These are phyloP conservation scores for Epinotia demarniana DNA, from an alignment of 2,888 invertebrate species.

Conservation along the genomic window DNA sequence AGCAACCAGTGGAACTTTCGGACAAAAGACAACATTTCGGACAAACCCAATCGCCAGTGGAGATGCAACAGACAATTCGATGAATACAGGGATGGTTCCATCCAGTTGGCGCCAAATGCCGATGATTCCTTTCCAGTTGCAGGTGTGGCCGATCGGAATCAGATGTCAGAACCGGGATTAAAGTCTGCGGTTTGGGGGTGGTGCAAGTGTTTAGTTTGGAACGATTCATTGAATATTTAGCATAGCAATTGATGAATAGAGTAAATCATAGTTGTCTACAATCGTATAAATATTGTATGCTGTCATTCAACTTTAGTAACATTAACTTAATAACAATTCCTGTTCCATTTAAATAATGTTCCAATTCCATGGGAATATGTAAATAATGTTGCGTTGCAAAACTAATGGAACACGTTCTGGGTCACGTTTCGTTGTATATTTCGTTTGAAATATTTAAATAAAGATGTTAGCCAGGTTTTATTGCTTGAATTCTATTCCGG, in stretches of 20 bases:
- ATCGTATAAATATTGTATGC: no score
- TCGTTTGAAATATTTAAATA: no score
- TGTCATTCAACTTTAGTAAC: no score
- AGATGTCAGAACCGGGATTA: conserved; percentile 28
- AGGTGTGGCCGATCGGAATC: conserved; percentile 4
- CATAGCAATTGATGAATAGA: not conserved
- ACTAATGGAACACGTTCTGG: no score
- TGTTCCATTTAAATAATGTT: no score
- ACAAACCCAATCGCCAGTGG: not conserved
- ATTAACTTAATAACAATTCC: no score
- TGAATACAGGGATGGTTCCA: not conserved
- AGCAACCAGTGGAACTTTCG: not conserved
- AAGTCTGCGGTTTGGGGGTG: conserved; percentile 29
- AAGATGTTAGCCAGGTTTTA: no score
- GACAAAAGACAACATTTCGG: not conserved
- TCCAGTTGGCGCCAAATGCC: conserved; percentile 9
- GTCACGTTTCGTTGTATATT: no score
- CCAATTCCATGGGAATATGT: no score
- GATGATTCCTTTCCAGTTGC: conserved; percentile 17
- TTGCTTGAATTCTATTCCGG: no score
- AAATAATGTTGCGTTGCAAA: no score
- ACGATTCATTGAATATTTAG: not conserved
- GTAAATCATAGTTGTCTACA: no score
- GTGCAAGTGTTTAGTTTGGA: not conserved
- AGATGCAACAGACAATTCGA: not conserved